Evolutionary conservation across 2,797 vertebrate genomes (phyloP), one percentile per base, ranked within the genome.

Genomic region (Lithobates pipiens): DNA sequence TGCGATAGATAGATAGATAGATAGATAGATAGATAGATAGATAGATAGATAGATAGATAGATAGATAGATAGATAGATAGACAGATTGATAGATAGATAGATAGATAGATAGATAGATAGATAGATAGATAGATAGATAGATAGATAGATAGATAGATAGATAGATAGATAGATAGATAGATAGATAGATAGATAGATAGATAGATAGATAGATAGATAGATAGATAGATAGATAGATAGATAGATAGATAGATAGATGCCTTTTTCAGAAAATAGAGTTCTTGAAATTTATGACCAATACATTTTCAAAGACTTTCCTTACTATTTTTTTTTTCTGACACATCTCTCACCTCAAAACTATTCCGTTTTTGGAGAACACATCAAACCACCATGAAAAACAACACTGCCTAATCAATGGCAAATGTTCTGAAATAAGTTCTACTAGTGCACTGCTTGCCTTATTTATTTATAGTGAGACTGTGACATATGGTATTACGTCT

Each of bases 401-500:
- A 76, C 80, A 27, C 10, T 76, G 29, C 67, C 50, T 80, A 86
- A 86, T 86, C 61, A 80, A 77, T 63, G 46, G 50, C 85, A 86
- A 86, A 86, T 86, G 85, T 86, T 81, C 65, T 77, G 36, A 69
- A 82, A 50, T 72, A 86, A 61, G 13, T 18, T 76, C 61, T 82
- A 36, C 75, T 77, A 81, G n/a, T 29, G 46, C 50, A 69, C 50
- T 77, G 44, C 78, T 77, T 82, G 79, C 61, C 46, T 68, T 86
- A 76, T 86, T 81, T 86, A 86, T 86, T 81, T 86, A 86, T 82
- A 82, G 74, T 75, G 23, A 61, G 79, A 54, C 85, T 86, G 67
- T 86, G 85, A 86, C 85, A 86, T 72, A 86, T 86, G 85, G 85
- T 86, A 86, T 86, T 86, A 77, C 79, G 85, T 86, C 72, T 81